Percentiles rank a stretch among this genome's conserved stretches.
Conservation (phyloP, 2,888 invertebrate genomes). For the Limnephilus lunatus region DNA sequence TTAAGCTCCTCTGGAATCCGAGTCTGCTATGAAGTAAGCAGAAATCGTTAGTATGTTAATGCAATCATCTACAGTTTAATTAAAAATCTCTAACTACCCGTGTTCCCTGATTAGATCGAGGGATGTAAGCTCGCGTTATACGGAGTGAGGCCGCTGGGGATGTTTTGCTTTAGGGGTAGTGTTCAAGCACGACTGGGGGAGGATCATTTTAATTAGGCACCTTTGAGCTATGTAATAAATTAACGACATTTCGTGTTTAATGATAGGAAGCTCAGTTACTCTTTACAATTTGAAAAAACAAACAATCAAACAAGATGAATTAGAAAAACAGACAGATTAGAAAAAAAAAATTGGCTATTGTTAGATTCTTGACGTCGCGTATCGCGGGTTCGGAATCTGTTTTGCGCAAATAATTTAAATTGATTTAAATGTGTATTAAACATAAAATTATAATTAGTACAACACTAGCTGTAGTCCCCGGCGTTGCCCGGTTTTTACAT, state of each 20-base stretch:
- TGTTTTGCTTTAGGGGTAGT: constrained; percentile 32
- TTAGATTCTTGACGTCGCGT: too few species aligned
- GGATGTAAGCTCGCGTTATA: neutral
- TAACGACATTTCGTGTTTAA: constrained; percentile 15
- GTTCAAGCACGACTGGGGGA: constrained; percentile 31
- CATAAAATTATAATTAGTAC: too few species aligned
- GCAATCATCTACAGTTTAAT: constrained; percentile 50
- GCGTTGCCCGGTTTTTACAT: too few species aligned
- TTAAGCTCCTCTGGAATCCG: constrained; percentile 21
- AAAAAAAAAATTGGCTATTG: too few species aligned
- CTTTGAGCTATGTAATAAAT: constrained; percentile 40
- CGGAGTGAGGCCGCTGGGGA: constrained; percentile 14
- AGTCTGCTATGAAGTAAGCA: constrained; percentile 18
- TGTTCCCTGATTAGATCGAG: constrained; percentile 45
- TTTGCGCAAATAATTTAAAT: too few species aligned
- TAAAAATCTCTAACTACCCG: constrained; percentile 53
- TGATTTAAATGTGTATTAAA: too few species aligned
- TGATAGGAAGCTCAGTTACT: neutral
- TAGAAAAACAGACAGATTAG: too few species aligned
- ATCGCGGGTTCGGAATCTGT: too few species aligned
- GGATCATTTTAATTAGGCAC: constrained; percentile 50
- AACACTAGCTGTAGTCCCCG: too few species aligned
- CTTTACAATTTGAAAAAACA: neutral
- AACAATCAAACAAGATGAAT: too few species aligned
- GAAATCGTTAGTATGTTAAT: constrained; percentile 51